Conservation (phyloP, 2,888 invertebrate genomes). For the Augiades crinisus region DNA sequence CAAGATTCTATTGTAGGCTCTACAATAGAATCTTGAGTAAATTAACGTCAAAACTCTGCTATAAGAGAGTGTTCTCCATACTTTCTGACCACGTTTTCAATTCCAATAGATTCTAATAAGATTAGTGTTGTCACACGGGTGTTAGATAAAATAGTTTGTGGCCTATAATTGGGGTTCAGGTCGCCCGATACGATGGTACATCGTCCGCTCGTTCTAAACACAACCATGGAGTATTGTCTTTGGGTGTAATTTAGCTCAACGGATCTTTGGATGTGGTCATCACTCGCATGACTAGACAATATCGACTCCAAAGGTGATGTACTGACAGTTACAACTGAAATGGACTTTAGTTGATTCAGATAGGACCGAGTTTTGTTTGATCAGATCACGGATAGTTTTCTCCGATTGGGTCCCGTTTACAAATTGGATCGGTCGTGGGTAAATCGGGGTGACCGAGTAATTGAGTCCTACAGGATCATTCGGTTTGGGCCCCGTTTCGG, state of each 20-base stretch:
- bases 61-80: slow-evolving; percentile 14
- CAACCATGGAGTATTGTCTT: slow-evolving; percentile 9
- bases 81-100: slow-evolving; percentile 56
- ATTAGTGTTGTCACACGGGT: slow-evolving; percentile 77
- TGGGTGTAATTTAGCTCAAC: slow-evolving; percentile 43
- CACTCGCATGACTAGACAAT: slow-evolving; percentile 80
- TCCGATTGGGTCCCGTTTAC: slow-evolving; percentile 73
- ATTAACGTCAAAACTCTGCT: no score
- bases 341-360: neutral
- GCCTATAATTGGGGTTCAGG: slow-evolving; percentile 76
- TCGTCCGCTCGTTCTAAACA: neutral
- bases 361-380: slow-evolving; percentile 42
- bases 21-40: no score
- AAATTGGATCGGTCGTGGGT: slow-evolving; percentile 79
- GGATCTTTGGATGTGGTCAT: slow-evolving; percentile 59
- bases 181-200: slow-evolving; percentile 38
- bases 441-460: slow-evolving; percentile 77
- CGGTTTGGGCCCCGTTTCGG: slow-evolving; percentile 55
- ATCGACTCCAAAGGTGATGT: slow-evolving; percentile 70
- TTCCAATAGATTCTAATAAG: slow-evolving; percentile 79
- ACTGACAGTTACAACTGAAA: neutral
- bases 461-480: slow-evolving; percentile 79
- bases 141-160: slow-evolving; percentile 81
- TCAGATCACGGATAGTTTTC: slow-evolving; percentile 52
- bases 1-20: no score